Base-by-base conservation (phyloP, 2,888 invertebrate species). In the Hydroisotoma schaefferi region DNA sequence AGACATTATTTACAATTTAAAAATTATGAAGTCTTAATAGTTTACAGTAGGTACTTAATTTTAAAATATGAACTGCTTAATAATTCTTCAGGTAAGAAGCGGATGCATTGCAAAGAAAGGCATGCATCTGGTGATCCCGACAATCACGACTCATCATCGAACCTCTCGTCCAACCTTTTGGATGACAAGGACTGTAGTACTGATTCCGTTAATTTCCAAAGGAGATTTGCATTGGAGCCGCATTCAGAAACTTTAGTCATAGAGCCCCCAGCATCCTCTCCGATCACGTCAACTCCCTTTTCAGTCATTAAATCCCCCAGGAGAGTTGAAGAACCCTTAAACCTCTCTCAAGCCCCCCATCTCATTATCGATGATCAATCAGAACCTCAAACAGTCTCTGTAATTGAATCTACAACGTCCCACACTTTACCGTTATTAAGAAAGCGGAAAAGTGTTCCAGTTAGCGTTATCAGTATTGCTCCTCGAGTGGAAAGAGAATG, bases 121-220 rank as follows among this genome's bases (percentile, higher is more conserved):
- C 18, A 33, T 12, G 54, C 56, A 2, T 64, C 63, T 49, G 57
- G 57, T 57, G 63, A 64, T 60, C 56, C 60, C 54, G 63, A 64
- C n/a, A n/a, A n/a, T n/a, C n/a, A n/a, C n/a, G n/a, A n/a, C n/a
- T n/a, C n/a, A n/a, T n/a, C n/a, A n/a, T n/a, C n/a, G n/a, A n/a
- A n/a, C n/a, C n/a, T n/a, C n/a, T n/a, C n/a, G n/a, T n/a, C n/a
- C n/a, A n/a, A n/a, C n/a, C n/a, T n/a, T n/a, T n/a, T n/a, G n/a
- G n/a, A n/a, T n/a, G n/a, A n/a, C n/a, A n/a, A n/a, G n/a, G n/a
- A n/a, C n/a, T n/a, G n/a, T n/a, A n/a, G n/a, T n/a, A n/a, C n/a
- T n/a, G n/a, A n/a, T n/a, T n/a, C n/a, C n/a, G n/a, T n/a, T n/a
- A n/a, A n/a, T n/a, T n/a, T n/a, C n/a, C n/a, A n/a, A n/a, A n/a